Percentiles rank a stretch among this genome's conserved stretches.
Evolutionary conservation across 2,797 vertebrate species (phyloP).

Genomic region (Gambusia yucatana): DNA sequence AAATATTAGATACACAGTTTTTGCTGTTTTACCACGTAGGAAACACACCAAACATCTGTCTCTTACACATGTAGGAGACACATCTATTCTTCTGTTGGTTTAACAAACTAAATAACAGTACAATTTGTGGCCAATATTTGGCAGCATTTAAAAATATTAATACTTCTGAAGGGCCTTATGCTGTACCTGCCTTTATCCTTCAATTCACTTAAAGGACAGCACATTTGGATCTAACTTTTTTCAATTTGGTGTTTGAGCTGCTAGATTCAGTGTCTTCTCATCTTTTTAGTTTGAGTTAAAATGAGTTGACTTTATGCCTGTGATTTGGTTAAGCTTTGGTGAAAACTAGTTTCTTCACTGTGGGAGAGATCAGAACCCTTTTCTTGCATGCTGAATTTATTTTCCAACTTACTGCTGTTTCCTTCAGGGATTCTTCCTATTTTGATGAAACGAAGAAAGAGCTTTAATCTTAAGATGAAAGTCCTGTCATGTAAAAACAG

Average conservation of each 20-base stretch:
- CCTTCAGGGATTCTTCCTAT: slow-evolving; percentile 9
- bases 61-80: too few relatives aligned
- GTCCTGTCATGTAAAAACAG: not conserved
- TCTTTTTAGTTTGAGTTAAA: not conserved
- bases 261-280: not conserved
- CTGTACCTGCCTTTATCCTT: not conserved
- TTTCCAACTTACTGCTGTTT: slow-evolving; percentile 7
- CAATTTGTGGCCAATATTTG: not conserved
- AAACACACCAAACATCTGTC: not conserved
- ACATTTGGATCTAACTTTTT: not conserved
- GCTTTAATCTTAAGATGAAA: not conserved
- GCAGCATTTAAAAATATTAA: not conserved
- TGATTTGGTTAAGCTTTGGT: slow-evolving; percentile 1
- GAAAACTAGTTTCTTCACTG: not conserved
- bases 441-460: slow-evolving; percentile 24
- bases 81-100: not conserved
- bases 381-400: slow-evolving; percentile 3
- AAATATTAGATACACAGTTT: not conserved
- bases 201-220: not conserved
- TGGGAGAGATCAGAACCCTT: slow-evolving; percentile 1
- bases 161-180: not conserved
- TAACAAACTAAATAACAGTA: not conserved
- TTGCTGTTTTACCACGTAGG: not conserved
- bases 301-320: not conserved
- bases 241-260: not conserved